These are phyloP conservation scores for Anarsia innoxiella DNA, from an alignment of 2,888 invertebrate genomes.

Conservation along the genomic window DNA sequence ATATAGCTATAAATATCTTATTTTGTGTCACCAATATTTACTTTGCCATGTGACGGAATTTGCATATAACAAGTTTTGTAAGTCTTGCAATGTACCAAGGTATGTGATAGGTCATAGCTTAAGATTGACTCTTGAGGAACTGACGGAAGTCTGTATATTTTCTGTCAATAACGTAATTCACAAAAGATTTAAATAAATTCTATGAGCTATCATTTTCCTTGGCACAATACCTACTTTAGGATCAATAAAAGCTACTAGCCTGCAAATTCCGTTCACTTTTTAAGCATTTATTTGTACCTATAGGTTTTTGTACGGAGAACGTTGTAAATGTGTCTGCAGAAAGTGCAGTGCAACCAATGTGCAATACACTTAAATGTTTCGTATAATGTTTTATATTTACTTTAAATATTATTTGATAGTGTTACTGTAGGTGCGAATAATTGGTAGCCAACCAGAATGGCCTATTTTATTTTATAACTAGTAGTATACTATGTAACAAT, in stretches of 20 bases:
- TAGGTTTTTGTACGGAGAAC: constrained; percentile 27
- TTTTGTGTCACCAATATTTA: constrained; percentile 23
- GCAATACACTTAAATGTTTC: constrained; percentile 60
- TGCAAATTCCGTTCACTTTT: no score
- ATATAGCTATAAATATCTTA: constrained; percentile 29
- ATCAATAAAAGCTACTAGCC: no score
- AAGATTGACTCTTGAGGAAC: no score
- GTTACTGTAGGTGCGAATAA: constrained; percentile 49
- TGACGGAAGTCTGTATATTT: no score
- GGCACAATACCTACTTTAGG: no score
- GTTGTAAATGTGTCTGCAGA: constrained; percentile 41
- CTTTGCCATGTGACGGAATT: constrained; percentile 18
- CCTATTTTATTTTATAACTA: constrained; percentile 48
- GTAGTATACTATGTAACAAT: constrained; percentile 33
- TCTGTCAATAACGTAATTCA: no score
- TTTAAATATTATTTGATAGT: constrained; percentile 30
- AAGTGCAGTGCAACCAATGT: constrained; percentile 58
- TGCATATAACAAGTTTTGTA: no score
- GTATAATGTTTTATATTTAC: constrained; percentile 51
- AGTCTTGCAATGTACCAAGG: no score
- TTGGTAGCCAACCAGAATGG: constrained; percentile 72
- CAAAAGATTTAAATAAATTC: no score
- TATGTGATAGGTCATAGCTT: no score
- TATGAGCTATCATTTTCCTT: no score
- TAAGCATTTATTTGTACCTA: constrained; percentile 34